Evolutionary conservation across 1,140 invertebrate species (phyloP).

Genomic region (Helicoverpa armigera): DNA sequence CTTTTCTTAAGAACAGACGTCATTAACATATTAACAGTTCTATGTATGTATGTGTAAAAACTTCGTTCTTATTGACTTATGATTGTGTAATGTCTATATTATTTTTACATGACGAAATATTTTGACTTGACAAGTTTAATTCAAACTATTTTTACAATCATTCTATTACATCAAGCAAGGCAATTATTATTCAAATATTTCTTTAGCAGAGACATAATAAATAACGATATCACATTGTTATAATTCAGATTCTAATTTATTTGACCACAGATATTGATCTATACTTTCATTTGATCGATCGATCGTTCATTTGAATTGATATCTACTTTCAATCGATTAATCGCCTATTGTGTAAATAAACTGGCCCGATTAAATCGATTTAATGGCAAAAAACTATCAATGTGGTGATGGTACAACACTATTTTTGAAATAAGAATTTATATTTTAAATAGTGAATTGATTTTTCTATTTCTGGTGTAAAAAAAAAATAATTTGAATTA

Average conservation of each 20-base stretch:
- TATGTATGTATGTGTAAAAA: too few species aligned
- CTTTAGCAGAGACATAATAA: neutral
- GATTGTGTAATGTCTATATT: too few species aligned
- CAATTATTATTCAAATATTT: neutral
- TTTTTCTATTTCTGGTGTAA: too few species aligned
- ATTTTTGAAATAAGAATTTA: neutral
- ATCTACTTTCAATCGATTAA: constrained; percentile 40
- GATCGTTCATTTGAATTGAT: constrained; percentile 39
- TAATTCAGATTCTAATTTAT: constrained; percentile 34
- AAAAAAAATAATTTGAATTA: too few species aligned
- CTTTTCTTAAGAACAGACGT: too few species aligned
- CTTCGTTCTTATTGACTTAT: too few species aligned
- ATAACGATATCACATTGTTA: constrained; percentile 33
- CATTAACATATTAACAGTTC: too few species aligned
- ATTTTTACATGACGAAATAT: too few species aligned
- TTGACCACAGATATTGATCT: constrained; percentile 13
- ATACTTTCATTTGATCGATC: constrained; percentile 37
- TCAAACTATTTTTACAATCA: too few species aligned
- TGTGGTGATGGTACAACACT: neutral
- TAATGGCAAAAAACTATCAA: constrained; percentile 3
- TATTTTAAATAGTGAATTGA: neutral
- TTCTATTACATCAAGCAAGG: neutral
- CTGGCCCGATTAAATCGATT: constrained; percentile 20
- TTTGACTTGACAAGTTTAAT: too few species aligned
- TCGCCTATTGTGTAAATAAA: constrained; percentile 28